Percentiles rank a stretch among this genome's conserved stretches.
Evolutionary conservation across 2,797 vertebrate species (phyloP).

Genomic region (Peromyscus melanophrys): DNA sequence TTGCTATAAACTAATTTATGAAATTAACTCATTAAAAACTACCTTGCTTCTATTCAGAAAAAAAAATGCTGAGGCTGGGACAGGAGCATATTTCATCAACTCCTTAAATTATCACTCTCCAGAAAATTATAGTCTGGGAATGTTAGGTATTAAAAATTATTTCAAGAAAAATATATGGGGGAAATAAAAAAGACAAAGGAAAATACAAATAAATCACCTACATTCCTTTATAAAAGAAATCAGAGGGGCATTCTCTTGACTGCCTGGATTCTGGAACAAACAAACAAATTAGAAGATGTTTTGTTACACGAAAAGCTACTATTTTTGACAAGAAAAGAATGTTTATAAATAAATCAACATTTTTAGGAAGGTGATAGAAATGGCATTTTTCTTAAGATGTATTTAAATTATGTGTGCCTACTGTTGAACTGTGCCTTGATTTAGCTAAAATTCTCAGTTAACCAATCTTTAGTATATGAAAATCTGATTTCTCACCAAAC

Average conservation of each 20-base stretch:
- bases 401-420: neutral
- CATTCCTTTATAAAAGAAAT: constrained; percentile 56
- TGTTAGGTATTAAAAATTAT: constrained; percentile 65
- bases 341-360: neutral
- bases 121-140: constrained; percentile 62
- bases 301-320: neutral
- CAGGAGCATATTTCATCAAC: neutral
- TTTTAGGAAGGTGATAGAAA: neutral
- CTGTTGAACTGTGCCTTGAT: constrained; percentile 13
- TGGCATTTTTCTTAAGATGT: constrained; percentile 5
- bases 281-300: neutral
- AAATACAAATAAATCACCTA: neutral
- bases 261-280: constrained; percentile 36
- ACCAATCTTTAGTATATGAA: neutral
- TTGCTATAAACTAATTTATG: neutral
- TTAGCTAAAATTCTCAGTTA: constrained; percentile 14
- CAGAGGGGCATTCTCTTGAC: neutral
- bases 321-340: constrained; percentile 25
- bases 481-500: constrained; percentile 17
- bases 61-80: neutral
- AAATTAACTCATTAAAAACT: constrained; percentile 36
- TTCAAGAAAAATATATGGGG: neutral
- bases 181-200: neutral
- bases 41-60: constrained; percentile 15
- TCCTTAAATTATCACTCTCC: constrained; percentile 21